Base-by-base conservation (phyloP, 2,888 invertebrate genomes). In the Ophion obscuratus region DNA sequence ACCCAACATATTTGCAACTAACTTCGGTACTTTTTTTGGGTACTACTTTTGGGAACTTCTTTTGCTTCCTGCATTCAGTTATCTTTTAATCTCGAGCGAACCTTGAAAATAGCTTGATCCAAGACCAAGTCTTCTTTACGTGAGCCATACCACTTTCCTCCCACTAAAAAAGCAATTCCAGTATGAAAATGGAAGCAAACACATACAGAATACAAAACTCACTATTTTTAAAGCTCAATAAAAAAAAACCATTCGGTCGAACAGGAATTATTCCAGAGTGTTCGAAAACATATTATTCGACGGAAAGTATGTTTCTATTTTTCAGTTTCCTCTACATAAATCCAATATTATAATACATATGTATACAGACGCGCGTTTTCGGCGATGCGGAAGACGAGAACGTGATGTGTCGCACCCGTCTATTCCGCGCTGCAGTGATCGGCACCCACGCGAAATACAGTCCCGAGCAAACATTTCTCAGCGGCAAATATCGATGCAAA, bases 221-320 rank as follows among this genome's bases (percentile, higher is more conserved):
- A 0, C 53, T 17, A 11, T 53, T 17, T 53, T 14, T 14, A 17
- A 0, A 53, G 14, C 53, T 53, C 2, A 14, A 53, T 40, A 40
- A 24, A 66, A 47, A 83, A 31, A 73, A 84, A 27, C 14, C 53
- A 17, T 27, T 27, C 9, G 17, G 27, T 47, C 24, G 24, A 47
- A 47, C 53, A 14, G 27, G 24, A 27, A 17, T 7, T 53, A 11
- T 47, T 70, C 27, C 20, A 17, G 27, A 70, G 14, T 17, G 87
- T 89, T 87, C 90, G 90, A 91, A 92, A 92, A 91, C 90, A 90
- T 91, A 91, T 91, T 91, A 91, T 91, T 91, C 90, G 88, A 91
- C 88, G 88, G 89, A 89, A 89, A 88, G 88, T 84, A 85, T 87
- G 85, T 85, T 85, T 87, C 84, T 79, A 86, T 83, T 83, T 62